These are phyloP conservation scores for Trachelus tabidus DNA, from an alignment of 2,888 invertebrate genomes.

Conservation along the genomic window DNA sequence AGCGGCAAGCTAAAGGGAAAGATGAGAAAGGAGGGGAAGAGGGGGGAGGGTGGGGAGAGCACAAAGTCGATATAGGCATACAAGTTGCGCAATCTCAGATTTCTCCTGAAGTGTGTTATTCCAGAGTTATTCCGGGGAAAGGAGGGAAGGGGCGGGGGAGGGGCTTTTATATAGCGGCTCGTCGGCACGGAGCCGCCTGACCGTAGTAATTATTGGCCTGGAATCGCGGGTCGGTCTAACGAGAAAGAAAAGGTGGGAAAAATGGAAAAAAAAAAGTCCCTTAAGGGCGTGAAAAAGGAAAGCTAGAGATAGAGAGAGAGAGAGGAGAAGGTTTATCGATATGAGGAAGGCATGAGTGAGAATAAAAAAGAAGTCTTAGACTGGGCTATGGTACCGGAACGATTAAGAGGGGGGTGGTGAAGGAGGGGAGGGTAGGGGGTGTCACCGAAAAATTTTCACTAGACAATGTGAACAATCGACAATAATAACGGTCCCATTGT, in stretches of 20 bases:
- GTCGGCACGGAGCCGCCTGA: slow-evolving; percentile 21
- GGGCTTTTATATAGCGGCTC: slow-evolving; percentile 12
- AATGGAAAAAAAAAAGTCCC: no score
- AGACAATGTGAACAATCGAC: no score
- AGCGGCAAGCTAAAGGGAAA: slow-evolving; percentile 24
- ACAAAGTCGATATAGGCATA: slow-evolving; percentile 24
- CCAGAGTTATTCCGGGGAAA: slow-evolving; percentile 7
- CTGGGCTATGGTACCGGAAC: neutral
- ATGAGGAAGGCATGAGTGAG: neutral
- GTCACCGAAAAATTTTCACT: no score
- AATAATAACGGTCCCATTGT: no score
- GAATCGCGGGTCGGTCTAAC: slow-evolving; percentile 24
- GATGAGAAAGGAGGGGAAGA: slow-evolving; percentile 1
- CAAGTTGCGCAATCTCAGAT: slow-evolving; percentile 28
- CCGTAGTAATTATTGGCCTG: slow-evolving; percentile 39
- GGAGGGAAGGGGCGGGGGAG: slow-evolving; percentile 5
- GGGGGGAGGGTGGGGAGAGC: neutral
- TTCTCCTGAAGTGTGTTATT: slow-evolving; percentile 22
- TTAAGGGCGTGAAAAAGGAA: no score
- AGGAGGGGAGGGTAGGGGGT: no score
- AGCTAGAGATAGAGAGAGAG: no score
- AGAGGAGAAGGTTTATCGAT: neutral
- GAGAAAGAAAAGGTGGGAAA: slow-evolving; percentile 15
- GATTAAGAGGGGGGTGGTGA: no score
- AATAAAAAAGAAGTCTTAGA: slow-evolving; percentile 16